Percentiles rank a stretch among this genome's conserved stretches.
phyloP scores from a whole-genome alignment of 2,113 vertebrate genomes.

The Cryptomyrus ogoouensis region DNA sequence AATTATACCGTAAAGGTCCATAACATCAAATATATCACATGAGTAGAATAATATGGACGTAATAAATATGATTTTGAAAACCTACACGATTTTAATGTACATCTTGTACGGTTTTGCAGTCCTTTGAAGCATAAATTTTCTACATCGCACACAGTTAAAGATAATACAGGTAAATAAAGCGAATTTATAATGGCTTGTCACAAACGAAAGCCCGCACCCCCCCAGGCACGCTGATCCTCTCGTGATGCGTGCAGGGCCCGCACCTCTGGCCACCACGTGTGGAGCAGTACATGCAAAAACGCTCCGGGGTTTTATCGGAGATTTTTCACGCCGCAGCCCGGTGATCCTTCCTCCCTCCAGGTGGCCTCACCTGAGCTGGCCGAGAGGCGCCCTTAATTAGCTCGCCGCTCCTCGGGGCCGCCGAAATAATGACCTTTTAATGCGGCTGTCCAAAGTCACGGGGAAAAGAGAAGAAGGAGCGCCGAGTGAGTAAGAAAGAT shows the following conservation, averaged over 20 bases:
- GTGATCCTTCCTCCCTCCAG: not conserved
- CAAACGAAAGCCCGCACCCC: not conserved
- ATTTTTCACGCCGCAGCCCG: not conserved
- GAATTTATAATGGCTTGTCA: not conserved
- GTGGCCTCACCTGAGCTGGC: not conserved
- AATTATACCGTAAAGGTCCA: not conserved
- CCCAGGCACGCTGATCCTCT: not conserved
- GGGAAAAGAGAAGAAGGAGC: not conserved
- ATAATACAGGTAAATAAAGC: not conserved
- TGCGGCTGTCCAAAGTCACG: not conserved
- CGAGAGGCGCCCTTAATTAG: not conserved
- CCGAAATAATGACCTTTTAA: not conserved
- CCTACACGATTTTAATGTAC: not conserved
- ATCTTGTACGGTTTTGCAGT: not conserved
- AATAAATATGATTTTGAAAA: not conserved
- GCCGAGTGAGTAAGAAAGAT: not conserved
- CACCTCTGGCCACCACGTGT: not conserved
- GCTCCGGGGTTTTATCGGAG: not conserved
- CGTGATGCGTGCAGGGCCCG: not conserved
- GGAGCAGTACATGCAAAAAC: not conserved
- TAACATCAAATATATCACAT: not conserved
- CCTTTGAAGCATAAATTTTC: not conserved
- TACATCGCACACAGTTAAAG: not conserved
- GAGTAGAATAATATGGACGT: not conserved
- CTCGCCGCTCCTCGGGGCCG: not conserved